Evolutionary conservation across 2,113 vertebrate species (phyloP), one percentile per base, ranked within the genome.

Genomic region (Synchiropus splendidus): DNA sequence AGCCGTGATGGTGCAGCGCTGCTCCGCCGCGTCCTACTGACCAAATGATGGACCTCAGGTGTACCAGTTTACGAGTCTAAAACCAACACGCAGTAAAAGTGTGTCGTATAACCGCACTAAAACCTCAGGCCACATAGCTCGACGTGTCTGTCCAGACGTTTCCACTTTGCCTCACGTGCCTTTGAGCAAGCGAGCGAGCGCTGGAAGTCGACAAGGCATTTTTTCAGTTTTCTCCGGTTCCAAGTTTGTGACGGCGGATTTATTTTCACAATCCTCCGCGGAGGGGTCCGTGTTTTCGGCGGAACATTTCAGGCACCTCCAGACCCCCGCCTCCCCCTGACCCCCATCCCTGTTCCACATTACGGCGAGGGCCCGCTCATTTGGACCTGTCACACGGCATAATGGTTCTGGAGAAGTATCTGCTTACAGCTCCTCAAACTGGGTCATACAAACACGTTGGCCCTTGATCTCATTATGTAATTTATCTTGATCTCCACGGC

Each of bases 231-330:
- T n/a, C n/a, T n/a, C n/a, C n/a, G n/a, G n/a, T n/a, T n/a, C n/a
- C n/a, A n/a, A n/a, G n/a, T n/a, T 71, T 72, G 61, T 69, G 64
- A 66, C 70, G 68, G 42, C 65, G 66, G 74, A 75, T 81, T 82
- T 82, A 77, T 79, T 75, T 79, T 72, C 44, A 39, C 74, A 72
- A 64, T 50, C 69, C 75, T 76, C 53, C 39, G 18, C 54, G 72
- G 77, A 71, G 56, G 71, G 21, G 18, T 16, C 2, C 3, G 12
- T 14, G 18, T 12, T 27, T 18, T 9, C 9, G 16, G 37, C 18
- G n/a, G 12, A 81, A 68, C 74, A 82, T 82, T 77, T 83, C 75
- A 83, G 82, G 74, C 77, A 77, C 21, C 79, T 72, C 51, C 42
- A 70, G 49, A 36, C 62, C 54, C 48, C 57, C 39, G 32, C 64